Base-by-base conservation (phyloP, 2,113 vertebrate genomes). In the Varanus salvator region DNA sequence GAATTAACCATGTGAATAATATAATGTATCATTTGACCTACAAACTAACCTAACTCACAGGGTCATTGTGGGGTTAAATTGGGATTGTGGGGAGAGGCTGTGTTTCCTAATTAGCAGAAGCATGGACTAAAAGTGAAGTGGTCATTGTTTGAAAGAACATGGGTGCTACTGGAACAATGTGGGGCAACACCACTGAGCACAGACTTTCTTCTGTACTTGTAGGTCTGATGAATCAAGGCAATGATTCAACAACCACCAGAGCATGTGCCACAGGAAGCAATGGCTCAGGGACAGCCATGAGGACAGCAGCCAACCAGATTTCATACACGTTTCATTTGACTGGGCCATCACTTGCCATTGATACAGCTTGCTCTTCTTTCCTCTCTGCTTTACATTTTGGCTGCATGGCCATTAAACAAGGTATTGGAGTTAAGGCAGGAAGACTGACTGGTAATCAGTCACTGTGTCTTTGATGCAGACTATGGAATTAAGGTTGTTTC, bases 141-240 rank as follows among this genome's bases (percentile, higher is more conserved):
- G 27, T 64, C 66, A 83, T 38, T 44, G 0, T 19, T 29, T 0
- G 34, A 23, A 52, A 87, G 60, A 44, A 83, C 44, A 1, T 80
- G 69, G 27, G 88, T 50, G 23, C 3, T 21, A 27, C 6, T 27
- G 6, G 4, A 3, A 0, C 2, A 7, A 6, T 69, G 23, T 27
- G 66, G 52, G 54, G 90, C 0, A 6, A 64, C 0, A 0, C 1
- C 23, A 0, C 8, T 29, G 31, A 12, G 7, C 69, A 77, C 71
- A 3, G n/a, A 86, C 34, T 31, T n/a, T 90, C 80, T 90, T 78
- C 15, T 93, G 8, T 90, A 94, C 89, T 96, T 96, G n/a, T 94
- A 98, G 98, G 98, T 80, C 93, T 98, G 3, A 98, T 98, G 98
- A 98, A 98, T 96, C 97, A 96, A 93, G 98, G 98, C 93, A 98